These are phyloP conservation scores for Ochropacha duplaris DNA, from an alignment of 2,888 invertebrate genomes.

Conservation along the genomic window DNA sequence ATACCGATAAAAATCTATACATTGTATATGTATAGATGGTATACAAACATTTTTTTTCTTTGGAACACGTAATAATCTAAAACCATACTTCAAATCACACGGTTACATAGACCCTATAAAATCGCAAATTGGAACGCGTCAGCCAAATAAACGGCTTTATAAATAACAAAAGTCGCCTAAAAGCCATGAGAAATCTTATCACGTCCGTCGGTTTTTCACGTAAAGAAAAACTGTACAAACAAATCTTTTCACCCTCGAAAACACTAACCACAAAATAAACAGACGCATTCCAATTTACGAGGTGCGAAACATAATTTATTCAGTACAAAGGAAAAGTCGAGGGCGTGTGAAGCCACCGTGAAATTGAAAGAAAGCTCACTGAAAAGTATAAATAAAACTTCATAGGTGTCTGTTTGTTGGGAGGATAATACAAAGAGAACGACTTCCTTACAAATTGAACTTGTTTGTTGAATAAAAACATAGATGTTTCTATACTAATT, in stretches of 20 bases:
- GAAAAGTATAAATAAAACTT: constrained; percentile 47
- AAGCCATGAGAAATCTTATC: constrained; percentile 10
- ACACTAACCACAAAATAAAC: constrained; percentile 57
- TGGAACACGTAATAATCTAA: no score
- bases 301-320: constrained; percentile 77
- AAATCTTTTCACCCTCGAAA: constrained; percentile 47
- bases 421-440: constrained; percentile 9
- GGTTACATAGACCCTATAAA: neutral
- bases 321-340: constrained; percentile 61
- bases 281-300: constrained; percentile 50
- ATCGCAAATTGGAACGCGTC: neutral
- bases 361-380: constrained; percentile 71
- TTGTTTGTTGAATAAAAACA: neutral
- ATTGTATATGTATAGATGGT: no score
- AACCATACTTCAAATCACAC: neutral
- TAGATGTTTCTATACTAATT: no score
- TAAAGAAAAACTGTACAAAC: constrained; percentile 44
- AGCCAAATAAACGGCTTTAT: neutral
- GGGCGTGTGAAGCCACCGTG: constrained; percentile 57
- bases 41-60: no score
- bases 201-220: constrained; percentile 31
- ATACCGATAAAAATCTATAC: no score
- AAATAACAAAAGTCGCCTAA: constrained; percentile 1
- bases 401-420: constrained; percentile 17
- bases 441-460: neutral